Evolutionary conservation across 2,888 invertebrate species (phyloP).

Genomic region (Agrochola lota): DNA sequence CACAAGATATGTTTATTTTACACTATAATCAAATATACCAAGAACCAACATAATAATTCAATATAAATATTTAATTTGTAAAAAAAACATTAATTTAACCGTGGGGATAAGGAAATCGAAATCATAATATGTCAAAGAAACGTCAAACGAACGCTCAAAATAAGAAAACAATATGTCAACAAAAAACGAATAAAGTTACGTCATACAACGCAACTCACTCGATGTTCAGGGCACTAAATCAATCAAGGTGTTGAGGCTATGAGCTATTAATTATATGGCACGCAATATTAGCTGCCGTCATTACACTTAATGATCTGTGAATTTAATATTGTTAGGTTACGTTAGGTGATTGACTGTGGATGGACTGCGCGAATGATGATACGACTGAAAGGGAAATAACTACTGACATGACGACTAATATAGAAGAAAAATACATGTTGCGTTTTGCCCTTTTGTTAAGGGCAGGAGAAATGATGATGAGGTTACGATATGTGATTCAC

Average conservation of each 20-base stretch:
- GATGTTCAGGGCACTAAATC: not conserved
- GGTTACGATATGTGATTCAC: too few species aligned
- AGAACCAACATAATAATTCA: not conserved
- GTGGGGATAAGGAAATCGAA: not conserved
- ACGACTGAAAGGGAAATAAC: too few species aligned
- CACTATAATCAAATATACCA: not conserved
- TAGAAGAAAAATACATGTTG: too few species aligned
- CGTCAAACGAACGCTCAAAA: not conserved
- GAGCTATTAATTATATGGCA: constrained; percentile 8
- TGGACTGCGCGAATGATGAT: too few species aligned
- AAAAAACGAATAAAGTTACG: not conserved
- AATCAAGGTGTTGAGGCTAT: constrained; percentile 4
- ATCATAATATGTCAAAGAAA: not conserved
- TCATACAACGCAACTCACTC: not conserved
- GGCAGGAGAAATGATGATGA: too few species aligned
- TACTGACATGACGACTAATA: too few species aligned
- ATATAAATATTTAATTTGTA: not conserved
- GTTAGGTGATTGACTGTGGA: not conserved
- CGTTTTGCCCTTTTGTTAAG: too few species aligned
- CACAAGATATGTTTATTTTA: too few species aligned
- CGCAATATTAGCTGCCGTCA: not conserved
- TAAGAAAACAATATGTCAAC: not conserved
- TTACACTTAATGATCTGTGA: constrained; percentile 26
- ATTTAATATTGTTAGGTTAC: constrained; percentile 2
- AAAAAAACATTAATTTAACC: not conserved